These are phyloP conservation scores for Tanytarsus gracilentus DNA, from an alignment of 2,888 invertebrate species.

Conservation along the genomic window DNA sequence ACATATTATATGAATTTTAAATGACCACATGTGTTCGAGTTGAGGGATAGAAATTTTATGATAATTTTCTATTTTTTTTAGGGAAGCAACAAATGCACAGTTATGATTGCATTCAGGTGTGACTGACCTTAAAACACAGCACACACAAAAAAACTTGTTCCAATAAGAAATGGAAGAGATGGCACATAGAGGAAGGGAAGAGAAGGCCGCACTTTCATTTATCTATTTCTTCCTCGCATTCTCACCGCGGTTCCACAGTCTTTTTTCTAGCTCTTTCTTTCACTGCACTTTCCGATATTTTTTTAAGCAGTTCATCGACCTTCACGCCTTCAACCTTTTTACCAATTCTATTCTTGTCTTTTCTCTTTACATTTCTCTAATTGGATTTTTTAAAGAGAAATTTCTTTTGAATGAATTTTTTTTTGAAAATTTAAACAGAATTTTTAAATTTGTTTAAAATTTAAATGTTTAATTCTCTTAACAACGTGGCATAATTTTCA, in stretches of 20 bases:
- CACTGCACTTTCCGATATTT: background rate
- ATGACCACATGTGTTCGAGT: background rate
- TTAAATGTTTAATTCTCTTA: background rate
- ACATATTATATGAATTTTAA: no score
- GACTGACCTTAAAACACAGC: constrained; percentile 21
- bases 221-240: background rate
- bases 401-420: no score
- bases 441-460: background rate
- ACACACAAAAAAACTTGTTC: constrained; percentile 3
- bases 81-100: constrained; percentile 25
- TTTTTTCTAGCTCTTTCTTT: background rate
- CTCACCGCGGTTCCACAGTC: background rate
- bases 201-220: background rate
- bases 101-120: constrained; percentile 21
- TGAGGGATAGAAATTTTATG: background rate
- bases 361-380: no score
- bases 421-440: no score
- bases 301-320: background rate
- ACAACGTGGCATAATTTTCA: background rate
- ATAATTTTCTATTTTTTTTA: background rate
- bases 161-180: constrained; percentile 2
- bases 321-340: background rate
- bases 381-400: no score
- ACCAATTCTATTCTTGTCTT: background rate
- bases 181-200: no score